Evolutionary conservation across 2,797 vertebrate genomes (phyloP), one percentile per base, ranked within the genome.

Genomic region (Glyptemys insculpta): DNA sequence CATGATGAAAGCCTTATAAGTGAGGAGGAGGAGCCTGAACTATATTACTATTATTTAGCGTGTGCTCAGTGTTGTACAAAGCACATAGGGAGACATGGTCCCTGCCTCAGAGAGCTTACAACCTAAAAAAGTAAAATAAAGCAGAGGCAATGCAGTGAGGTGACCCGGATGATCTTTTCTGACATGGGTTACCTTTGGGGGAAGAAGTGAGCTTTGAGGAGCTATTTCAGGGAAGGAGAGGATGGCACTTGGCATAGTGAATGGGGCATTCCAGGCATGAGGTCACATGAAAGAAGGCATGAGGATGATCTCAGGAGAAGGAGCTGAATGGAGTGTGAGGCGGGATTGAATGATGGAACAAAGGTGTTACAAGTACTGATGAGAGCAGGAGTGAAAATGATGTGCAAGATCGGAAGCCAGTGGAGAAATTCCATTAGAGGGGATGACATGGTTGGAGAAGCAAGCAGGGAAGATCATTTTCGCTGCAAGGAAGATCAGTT

Each of bases 361-460:
- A 59, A 86, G 80, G 5, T 57, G 7, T 68, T 37, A 18, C n/a
- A 18, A 68, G 34, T 18, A 68, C n/a, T 68, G n/a, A 37, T 37
- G n/a, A 68, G 65, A 68, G 9, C 34, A 37, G 65, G 59, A 87
- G 3, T 11, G 12, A 18, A 1, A 79, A 72, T 84, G 21, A 12
- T 52, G n/a, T 76, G 52, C 21, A 29, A 85, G 34, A 86, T 86
- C 12, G 47, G 5, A 54, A 88, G 27, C 21, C 83, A 2, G 0
- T 47, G 54, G n/a, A 79, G 11, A 37, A 94, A 56, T 31, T 44
- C 3, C 8, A 21, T n/a, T 16, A 79, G 44, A 79, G 12, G 74
- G 81, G 92, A 74, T 18, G 29, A 14, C 1, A 0, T 49, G 34
- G 19, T 76, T 86, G 5, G 3, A 68, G 0, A 1, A 0, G 5